Percentiles rank a stretch among this genome's conserved stretches.
phyloP scores from a whole-genome alignment of 2,113 vertebrate species.

The Bos javanicus region DNA sequence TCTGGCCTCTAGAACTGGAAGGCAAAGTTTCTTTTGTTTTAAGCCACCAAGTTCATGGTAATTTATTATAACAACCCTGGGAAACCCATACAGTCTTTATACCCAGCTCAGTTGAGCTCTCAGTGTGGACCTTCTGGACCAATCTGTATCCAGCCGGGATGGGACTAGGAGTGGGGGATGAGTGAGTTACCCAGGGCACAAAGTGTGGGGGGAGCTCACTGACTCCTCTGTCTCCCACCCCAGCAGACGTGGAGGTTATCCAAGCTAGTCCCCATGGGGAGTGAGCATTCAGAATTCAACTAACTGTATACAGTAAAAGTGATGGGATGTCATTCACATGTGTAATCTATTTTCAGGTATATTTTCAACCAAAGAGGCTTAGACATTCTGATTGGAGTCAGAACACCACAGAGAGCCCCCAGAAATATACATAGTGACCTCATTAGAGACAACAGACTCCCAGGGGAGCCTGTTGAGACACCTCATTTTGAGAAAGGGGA shows the following conservation, averaged over 20 bases:
- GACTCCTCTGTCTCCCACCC: neutral
- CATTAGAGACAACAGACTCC: neutral
- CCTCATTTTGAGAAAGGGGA: conserved; percentile 16
- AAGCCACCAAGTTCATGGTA: neutral
- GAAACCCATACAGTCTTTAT: neutral
- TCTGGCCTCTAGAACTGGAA: neutral
- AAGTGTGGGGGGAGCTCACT: neutral
- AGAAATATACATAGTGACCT: neutral
- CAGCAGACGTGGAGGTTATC: too few species aligned
- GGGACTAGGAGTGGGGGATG: accelerated
- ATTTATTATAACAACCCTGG: neutral
- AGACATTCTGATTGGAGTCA: neutral
- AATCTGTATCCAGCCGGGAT: accelerated
- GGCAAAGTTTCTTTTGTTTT: neutral
- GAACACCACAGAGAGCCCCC: neutral
- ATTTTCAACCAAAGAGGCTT: neutral
- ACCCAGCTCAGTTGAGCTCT: neutral
- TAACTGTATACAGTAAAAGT: neutral
- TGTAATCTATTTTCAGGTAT: neutral
- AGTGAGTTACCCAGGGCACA: neutral
- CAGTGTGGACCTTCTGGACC: neutral
- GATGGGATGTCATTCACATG: neutral
- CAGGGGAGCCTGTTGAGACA: neutral
- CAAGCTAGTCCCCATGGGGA: neutral
- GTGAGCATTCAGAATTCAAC: neutral